Evolutionary conservation across 1,140 invertebrate genomes (phyloP).

Genomic region (Trinorchestia longiramus): DNA sequence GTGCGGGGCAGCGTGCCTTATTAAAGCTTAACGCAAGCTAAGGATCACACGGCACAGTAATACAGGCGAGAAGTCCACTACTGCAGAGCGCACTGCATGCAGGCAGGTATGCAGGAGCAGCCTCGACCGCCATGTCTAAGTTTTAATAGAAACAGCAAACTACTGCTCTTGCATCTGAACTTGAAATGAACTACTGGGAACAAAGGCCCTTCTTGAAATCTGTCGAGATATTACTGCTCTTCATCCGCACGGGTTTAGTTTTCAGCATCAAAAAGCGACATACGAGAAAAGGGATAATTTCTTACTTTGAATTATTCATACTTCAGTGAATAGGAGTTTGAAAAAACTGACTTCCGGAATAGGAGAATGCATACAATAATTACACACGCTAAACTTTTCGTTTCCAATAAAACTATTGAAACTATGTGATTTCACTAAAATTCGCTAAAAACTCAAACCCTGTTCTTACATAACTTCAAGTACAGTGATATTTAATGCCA

Average conservation of each 20-base stretch:
- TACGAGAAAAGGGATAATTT: too few relatives aligned
- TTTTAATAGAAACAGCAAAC: neutral
- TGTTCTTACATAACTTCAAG: neutral
- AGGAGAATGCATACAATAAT: neutral
- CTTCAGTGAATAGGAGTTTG: neutral
- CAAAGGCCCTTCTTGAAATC: neutral
- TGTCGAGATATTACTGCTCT: neutral
- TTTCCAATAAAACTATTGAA: neutral
- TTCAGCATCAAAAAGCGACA: neutral
- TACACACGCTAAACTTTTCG: neutral
- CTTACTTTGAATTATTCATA: too few relatives aligned
- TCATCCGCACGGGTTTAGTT: neutral
- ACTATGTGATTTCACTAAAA: neutral
- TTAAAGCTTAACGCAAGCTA: neutral
- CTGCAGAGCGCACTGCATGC: neutral
- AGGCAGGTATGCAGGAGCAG: neutral
- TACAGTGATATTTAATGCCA: neutral
- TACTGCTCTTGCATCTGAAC: neutral
- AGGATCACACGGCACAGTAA: neutral
- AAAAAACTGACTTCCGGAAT: neutral
- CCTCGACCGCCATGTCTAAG: neutral
- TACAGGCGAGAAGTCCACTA: neutral
- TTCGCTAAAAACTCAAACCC: neutral
- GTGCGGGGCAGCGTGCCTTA: neutral
- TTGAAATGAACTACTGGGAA: neutral